Evolutionary conservation across 2,797 vertebrate species (phyloP).

Genomic region (Anguilla pacifica): DNA sequence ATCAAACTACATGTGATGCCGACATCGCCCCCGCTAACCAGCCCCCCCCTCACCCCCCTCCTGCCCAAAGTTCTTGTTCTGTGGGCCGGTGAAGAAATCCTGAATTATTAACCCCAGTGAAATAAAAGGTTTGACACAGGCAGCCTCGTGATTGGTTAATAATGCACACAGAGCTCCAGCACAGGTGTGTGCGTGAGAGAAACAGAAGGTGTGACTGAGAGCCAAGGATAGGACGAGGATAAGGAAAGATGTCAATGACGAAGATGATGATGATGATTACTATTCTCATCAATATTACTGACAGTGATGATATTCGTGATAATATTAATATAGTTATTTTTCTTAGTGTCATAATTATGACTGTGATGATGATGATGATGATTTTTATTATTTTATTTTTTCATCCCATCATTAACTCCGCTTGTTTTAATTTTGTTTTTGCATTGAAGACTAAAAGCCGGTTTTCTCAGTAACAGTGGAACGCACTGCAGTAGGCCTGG

Average conservation of each 20-base stretch:
- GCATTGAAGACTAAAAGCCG: constrained; percentile 23
- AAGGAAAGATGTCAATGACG: not conserved
- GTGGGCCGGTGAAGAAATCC: constrained; percentile 56
- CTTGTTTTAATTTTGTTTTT: constrained; percentile 45
- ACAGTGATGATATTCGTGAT: too few relatives aligned
- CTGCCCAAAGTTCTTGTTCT: constrained; percentile 58
- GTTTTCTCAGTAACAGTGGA: constrained; percentile 28
- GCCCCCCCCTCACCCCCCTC: constrained; percentile 12
- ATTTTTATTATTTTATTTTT: not conserved
- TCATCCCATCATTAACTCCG: constrained; percentile 35
- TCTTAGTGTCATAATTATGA: constrained; percentile 21
- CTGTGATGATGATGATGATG: not conserved
- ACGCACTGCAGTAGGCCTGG: constrained; percentile 26
- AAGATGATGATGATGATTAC: constrained; percentile 16
- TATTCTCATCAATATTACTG: constrained; percentile 16
- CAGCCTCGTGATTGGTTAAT: constrained; percentile 76
- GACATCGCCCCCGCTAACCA: constrained; percentile 40
- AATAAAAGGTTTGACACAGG: constrained; percentile 76
- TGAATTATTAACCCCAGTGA: constrained; percentile 82
- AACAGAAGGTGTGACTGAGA: constrained; percentile 73
- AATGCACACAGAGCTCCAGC: constrained; percentile 75
- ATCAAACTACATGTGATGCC: constrained; percentile 59
- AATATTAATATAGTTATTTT: not conserved
- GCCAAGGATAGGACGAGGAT: constrained; percentile 41
- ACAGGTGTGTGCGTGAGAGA: constrained; percentile 73